phyloP scores from a whole-genome alignment of 1,140 invertebrate genomes.

The Fopius arisanus region DNA sequence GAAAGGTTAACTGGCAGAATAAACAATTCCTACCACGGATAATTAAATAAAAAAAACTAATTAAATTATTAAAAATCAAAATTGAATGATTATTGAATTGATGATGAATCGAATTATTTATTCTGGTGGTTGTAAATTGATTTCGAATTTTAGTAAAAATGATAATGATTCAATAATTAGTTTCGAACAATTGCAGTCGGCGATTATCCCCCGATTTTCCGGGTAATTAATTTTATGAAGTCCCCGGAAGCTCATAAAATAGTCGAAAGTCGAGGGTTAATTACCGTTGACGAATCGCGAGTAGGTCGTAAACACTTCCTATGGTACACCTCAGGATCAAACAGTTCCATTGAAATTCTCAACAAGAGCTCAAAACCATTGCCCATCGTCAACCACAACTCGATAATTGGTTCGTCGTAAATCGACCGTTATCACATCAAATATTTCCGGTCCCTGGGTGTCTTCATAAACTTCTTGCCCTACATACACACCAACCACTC shows the following conservation, averaged over 20 bases:
- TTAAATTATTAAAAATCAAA: too few relatives aligned
- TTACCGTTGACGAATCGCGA: slow-evolving; percentile 3
- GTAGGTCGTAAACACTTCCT: background rate
- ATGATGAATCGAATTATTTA: too few relatives aligned
- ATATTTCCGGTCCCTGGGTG: background rate
- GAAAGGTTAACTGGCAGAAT: too few relatives aligned
- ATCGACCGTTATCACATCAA: background rate
- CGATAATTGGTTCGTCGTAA: slow-evolving; percentile 1
- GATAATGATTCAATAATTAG: too few relatives aligned
- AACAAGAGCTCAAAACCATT: background rate
- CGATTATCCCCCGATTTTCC: background rate
- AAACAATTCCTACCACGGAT: too few relatives aligned
- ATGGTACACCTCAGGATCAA: background rate
- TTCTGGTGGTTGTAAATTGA: too few relatives aligned
- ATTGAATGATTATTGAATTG: too few relatives aligned
- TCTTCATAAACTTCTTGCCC: background rate
- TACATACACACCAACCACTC: background rate
- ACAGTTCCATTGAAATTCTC: background rate
- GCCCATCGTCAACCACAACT: background rate
- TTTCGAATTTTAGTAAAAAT: too few relatives aligned
- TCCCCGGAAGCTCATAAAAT: background rate
- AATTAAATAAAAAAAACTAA: too few relatives aligned
- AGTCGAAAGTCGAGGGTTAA: background rate
- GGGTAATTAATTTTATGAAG: background rate
- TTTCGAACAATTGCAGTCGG: too few relatives aligned